Base-by-base conservation (phyloP, 2,888 invertebrate species). In the Pyrrhia umbra region DNA sequence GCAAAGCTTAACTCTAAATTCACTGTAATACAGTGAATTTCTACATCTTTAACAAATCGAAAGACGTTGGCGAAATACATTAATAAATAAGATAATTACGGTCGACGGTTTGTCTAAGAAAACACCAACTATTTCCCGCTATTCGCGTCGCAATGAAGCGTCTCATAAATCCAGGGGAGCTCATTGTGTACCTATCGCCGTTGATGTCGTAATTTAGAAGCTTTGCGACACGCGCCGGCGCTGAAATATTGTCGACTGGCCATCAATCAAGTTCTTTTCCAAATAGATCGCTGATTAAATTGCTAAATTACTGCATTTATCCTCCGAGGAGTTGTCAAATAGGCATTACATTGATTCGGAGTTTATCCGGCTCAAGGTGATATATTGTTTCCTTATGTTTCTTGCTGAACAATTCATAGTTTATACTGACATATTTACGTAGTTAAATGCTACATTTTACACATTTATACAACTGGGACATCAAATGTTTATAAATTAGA, bases 261-360 rank as follows among this genome's bases (percentile, higher is more conserved):
- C 84, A 91, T 93, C 89, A 83, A 90, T 93, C 92, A 90, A 88
- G 88, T 87, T 88, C 87, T 88, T 86, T 83, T 75, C 80, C 76
- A 86, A 89, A 91, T 89, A 88, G 88, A 90, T 90, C 84, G 86
- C 84, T 90, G 89, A 90, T 91, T 90, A 91, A 89, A 88, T 88
- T 89, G 88, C 86, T 90, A 88, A 90, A 90, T 89, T 86, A 85
- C 87, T 81, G 78, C 70, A 77, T 78, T 81, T 74, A 80, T 69
- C 74, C 79, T 60, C 55, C 46, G 43, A 46, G 46, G 50, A 50
- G 68, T 62, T 74, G 65, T 65, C 69, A 56, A 66, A 59, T 64
- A 50, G 61, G 46, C 61, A 61, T 70, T 51, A 43, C 68, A 68
- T 68, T 66, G 73, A 78, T 75, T 65, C 54, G 47, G 18, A 51